Evolutionary conservation across 1,140 invertebrate species (phyloP).

Genomic region (Halictus rubicundus): DNA sequence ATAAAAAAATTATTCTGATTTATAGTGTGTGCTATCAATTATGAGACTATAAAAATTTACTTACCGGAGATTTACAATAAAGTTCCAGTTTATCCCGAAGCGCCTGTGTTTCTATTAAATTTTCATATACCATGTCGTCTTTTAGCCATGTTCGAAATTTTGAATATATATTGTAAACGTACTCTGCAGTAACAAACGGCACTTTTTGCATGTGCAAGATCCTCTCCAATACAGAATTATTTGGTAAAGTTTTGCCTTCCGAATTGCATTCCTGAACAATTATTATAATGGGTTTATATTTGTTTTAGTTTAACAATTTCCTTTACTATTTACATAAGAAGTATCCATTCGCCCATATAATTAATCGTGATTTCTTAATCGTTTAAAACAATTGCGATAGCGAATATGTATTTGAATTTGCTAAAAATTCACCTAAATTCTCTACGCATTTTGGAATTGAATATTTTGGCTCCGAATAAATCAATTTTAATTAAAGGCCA

Average conservation of each 20-base stretch:
- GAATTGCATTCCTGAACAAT: slow-evolving; percentile 66
- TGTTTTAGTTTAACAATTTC: too few relatives aligned
- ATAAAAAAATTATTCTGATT: too few relatives aligned
- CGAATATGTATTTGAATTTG: not conserved
- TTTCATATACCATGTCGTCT: slow-evolving; percentile 71
- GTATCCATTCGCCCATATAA: not conserved
- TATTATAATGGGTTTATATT: not conserved
- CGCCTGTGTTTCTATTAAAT: slow-evolving; percentile 40
- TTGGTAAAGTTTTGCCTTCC: slow-evolving; percentile 55
- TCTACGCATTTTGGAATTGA: too few relatives aligned
- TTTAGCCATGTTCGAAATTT: slow-evolving; percentile 64
- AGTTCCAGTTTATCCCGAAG: not conserved
- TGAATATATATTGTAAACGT: slow-evolving; percentile 69
- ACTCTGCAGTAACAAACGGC: slow-evolving; percentile 64
- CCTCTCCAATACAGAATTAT: slow-evolving; percentile 71
- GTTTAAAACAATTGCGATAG: not conserved
- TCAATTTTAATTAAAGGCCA: too few relatives aligned
- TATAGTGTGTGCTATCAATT: not conserved
- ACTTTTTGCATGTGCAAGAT: slow-evolving; percentile 74
- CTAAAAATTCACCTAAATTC: not conserved
- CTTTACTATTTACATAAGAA: not conserved
- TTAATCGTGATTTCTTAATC: not conserved
- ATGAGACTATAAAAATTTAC: slow-evolving; percentile 3
- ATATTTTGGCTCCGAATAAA: too few relatives aligned
- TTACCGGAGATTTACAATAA: slow-evolving; percentile 17